Conservation (phyloP, 2,113 vertebrate genomes). For the Crotophaga sulcirostris region DNA sequence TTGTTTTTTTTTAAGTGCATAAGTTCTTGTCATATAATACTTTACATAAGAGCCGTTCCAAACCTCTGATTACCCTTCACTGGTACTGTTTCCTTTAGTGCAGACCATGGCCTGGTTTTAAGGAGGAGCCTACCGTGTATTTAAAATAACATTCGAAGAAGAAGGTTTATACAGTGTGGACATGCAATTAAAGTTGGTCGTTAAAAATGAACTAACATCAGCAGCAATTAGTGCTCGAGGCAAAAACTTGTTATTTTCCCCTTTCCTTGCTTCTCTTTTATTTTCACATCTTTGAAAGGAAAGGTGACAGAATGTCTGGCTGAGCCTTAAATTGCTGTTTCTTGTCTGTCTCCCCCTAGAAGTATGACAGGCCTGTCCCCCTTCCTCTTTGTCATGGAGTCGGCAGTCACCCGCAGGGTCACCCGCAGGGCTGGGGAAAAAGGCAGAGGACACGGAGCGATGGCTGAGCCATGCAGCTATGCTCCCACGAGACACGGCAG, state of each 20-base stretch:
- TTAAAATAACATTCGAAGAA: neutral
- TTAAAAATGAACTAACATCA: neutral
- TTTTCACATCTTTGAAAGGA: neutral
- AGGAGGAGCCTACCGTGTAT: neutral
- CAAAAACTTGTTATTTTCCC: neutral
- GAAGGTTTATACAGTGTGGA: neutral
- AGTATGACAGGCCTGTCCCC: accelerated
- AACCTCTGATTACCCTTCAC: neutral
- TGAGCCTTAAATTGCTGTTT: neutral
- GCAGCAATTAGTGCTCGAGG: neutral
- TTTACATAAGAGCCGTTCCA: neutral
- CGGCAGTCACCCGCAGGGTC: neutral
- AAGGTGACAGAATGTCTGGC: neutral
- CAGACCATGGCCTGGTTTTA: neutral
- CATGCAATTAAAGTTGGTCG: neutral
- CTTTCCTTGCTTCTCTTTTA: neutral
- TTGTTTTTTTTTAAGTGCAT: neutral
- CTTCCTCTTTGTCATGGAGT: neutral
- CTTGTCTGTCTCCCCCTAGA: neutral
- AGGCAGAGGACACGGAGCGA: accelerated
- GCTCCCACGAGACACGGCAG: accelerated
- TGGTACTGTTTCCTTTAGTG: neutral
- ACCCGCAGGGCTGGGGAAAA: accelerated
- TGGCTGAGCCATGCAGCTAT: neutral
- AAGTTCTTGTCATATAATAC: neutral